These are phyloP conservation scores for Phasianus colchicus DNA, from an alignment of 2,113 vertebrate genomes.

Conservation along the genomic window DNA sequence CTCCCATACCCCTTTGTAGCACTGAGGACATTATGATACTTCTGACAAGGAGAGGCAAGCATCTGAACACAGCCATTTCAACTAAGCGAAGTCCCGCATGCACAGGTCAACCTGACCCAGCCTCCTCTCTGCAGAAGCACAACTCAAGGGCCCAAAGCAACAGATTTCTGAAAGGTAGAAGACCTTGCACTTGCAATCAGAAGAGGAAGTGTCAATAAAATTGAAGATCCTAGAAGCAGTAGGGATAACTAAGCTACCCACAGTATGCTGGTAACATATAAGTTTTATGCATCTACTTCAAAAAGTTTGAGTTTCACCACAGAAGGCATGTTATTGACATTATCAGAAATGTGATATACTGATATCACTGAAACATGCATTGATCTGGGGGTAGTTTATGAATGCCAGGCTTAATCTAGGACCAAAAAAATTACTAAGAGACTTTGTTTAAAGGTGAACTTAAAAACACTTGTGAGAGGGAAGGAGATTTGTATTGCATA, in stretches of 20 bases:
- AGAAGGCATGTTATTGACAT: background rate
- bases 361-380: background rate
- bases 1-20: background rate
- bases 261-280: background rate
- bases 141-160: background rate
- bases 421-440: background rate
- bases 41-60: no score
- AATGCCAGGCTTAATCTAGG: background rate
- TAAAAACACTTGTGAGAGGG: background rate
- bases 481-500: background rate
- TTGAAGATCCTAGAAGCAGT: background rate
- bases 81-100: background rate
- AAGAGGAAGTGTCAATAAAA: background rate
- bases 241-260: background rate
- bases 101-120: background rate
- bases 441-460: background rate
- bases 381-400: background rate
- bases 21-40: background rate
- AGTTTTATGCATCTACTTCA: background rate
- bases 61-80: no score
- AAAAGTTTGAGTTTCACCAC: background rate
- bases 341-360: background rate
- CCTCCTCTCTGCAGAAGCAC: rapidly evolving
- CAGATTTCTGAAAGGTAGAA: background rate
- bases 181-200: background rate